phyloP scores from a whole-genome alignment of 1,140 invertebrate genomes.

The Chymomyza costata region DNA sequence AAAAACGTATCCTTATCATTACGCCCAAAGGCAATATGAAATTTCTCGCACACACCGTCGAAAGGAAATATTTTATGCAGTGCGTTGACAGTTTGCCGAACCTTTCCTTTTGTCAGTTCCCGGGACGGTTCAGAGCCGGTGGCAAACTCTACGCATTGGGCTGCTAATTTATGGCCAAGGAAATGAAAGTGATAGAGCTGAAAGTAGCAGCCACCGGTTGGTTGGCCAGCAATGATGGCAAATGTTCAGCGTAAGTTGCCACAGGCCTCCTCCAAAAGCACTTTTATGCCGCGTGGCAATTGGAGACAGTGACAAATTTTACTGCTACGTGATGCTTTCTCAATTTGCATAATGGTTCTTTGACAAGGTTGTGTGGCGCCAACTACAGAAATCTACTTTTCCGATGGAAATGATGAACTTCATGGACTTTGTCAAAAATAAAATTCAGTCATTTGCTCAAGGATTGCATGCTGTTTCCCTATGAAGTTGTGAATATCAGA shows the following conservation, averaged over 20 bases:
- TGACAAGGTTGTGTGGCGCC: conserved; percentile 56
- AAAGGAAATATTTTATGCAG: conserved; percentile 41
- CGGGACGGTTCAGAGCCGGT: conserved; percentile 2
- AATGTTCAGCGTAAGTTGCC: conserved; percentile 17
- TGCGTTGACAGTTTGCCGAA: conserved; percentile 28
- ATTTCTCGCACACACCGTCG: conserved; percentile 52
- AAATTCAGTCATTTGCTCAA: no score
- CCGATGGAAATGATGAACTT: no score
- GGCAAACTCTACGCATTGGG: conserved; percentile 35
- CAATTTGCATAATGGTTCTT: conserved; percentile 71
- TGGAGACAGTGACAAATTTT: conserved; percentile 72
- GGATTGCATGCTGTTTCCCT: no score
- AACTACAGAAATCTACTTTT: no score
- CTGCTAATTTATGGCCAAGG: conserved; percentile 68
- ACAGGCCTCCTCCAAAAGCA: conserved; percentile 20
- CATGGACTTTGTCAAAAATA: no score
- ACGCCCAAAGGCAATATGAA: conserved; percentile 70
- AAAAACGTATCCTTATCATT: conserved; percentile 64
- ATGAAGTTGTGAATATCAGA: no score
- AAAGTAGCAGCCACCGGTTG: conserved; percentile 47
- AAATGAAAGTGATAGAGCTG: conserved; percentile 73
- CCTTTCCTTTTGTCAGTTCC: conserved; percentile 9
- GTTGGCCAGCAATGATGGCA: conserved; percentile 25
- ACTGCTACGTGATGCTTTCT: conserved; percentile 50
- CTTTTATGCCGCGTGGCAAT: conserved; percentile 61